Evolutionary conservation across 2,113 vertebrate species (phyloP), one percentile per base, ranked within the genome.

Genomic region (Scalopus aquaticus): DNA sequence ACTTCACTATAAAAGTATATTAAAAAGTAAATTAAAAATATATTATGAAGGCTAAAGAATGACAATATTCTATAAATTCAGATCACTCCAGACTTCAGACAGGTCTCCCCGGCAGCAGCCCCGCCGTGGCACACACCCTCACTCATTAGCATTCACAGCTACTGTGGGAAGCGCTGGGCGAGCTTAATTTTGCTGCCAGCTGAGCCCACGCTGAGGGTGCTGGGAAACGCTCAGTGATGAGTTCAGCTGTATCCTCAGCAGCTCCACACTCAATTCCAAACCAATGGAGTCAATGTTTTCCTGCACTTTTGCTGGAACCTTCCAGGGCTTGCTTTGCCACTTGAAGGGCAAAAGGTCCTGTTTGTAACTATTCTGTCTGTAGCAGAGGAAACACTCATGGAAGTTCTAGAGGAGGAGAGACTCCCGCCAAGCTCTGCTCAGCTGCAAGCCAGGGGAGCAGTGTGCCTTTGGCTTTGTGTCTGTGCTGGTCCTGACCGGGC

Each of bases 221-320:
- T 46, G 65, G 64, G 79, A 72, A 83, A 69, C 30, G 30, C 70
- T 12, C 8, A 12, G 30, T 2, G n/a, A 69, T 1, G 44, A 86
- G 67, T 39, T 12, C 3, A 82, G 5, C 70, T 37, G 42, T 37
- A 70, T 11, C 69, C 10, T 12, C 32, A 19, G 30, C 39, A 56
- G 72, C 54, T 58, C 49, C 54, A 16, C n/a, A 32, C 19, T 92
- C 26, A 22, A 32, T 83, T 76, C 39, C 46, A 65, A 46, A 20
- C 60, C 84, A 76, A 9, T 1, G 46, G 56, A 64, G 58, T 62
- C 46, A 30, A 3, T 58, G 65, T 54, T 67, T 91, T 74, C 42
- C 74, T 65, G 54, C 15, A 44, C 30, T 78, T 89, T 87, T 93
- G 77, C 94, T 85, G 81, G 95, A 96, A 82, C 2, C n/a, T 80